Conservation (phyloP, 2,888 invertebrate genomes). For the Himalopsyche kuldschensis region DNA sequence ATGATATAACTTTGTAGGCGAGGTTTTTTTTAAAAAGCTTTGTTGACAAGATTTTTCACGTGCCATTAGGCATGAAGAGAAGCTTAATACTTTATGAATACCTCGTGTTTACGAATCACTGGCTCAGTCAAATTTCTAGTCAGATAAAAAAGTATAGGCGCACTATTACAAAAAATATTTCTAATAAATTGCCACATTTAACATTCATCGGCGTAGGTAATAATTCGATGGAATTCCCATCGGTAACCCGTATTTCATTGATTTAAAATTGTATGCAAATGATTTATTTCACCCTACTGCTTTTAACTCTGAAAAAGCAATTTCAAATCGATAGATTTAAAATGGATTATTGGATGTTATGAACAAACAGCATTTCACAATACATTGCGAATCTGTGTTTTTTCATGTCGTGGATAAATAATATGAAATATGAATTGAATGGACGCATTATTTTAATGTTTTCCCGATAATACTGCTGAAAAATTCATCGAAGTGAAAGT, state of each 20-base stretch:
- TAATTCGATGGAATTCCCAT: constrained; percentile 23
- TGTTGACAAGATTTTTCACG: background rate
- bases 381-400: background rate
- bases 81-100: background rate
- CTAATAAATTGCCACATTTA: constrained; percentile 33
- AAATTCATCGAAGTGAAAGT: background rate
- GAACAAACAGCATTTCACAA: background rate
- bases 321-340: constrained; percentile 18
- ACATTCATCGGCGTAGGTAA: constrained; percentile 24
- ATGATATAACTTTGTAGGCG: background rate
- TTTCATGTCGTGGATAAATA: background rate
- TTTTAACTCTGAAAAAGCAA: constrained; percentile 1
- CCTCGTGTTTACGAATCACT: background rate
- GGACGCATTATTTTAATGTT: background rate
- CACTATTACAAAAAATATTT: constrained; percentile 16
- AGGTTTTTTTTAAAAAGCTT: background rate
- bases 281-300: constrained; percentile 25
- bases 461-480: background rate
- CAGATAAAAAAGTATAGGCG: background rate
- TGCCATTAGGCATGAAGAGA: background rate
- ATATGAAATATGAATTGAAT: background rate
- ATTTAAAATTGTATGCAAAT: constrained; percentile 30
- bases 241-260: constrained; percentile 27
- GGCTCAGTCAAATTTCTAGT: background rate
- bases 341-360: background rate